Evolutionary conservation across 2,113 vertebrate species (phyloP).

Genomic region (Ivindomyrus marchei): DNA sequence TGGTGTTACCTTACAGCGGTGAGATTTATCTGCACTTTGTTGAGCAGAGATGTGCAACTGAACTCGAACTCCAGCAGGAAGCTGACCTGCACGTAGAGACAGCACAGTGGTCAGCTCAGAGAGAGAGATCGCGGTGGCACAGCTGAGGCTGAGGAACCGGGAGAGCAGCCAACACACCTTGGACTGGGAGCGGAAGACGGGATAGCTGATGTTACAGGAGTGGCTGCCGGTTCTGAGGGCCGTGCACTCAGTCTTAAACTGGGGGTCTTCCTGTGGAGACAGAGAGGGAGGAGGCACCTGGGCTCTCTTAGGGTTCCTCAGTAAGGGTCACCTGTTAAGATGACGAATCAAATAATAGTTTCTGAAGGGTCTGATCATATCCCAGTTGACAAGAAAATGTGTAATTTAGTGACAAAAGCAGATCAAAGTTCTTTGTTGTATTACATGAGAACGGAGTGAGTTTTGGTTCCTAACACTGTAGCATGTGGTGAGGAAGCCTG

Average conservation of each 20-base stretch:
- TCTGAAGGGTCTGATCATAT: background rate
- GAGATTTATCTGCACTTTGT: slow-evolving; percentile 66
- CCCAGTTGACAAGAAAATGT: background rate
- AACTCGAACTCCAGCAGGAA: slow-evolving; percentile 87
- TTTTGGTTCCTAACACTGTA: background rate
- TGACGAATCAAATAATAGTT: background rate
- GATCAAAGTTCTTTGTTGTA: background rate
- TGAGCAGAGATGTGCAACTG: slow-evolving; percentile 75
- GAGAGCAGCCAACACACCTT: slow-evolving; percentile 56
- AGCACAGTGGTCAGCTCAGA: background rate
- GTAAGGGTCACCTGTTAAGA: background rate
- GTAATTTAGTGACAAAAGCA: background rate
- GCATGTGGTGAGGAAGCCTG: background rate
- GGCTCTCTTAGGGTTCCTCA: no score
- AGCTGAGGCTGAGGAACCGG: background rate
- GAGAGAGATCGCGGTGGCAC: background rate
- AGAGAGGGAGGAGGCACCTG: background rate
- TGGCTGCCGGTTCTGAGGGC: slow-evolving; percentile 56
- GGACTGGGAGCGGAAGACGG: slow-evolving; percentile 74
- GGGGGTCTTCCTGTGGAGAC: slow-evolving; percentile 59
- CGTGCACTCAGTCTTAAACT: slow-evolving; percentile 77
- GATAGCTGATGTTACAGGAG: slow-evolving; percentile 77
- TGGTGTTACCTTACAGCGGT: slow-evolving; percentile 65
- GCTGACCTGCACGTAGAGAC: slow-evolving; percentile 61
- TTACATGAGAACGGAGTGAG: background rate